These are phyloP conservation scores for Sula dactylatra DNA, from an alignment of 2,113 vertebrate genomes.

Conservation along the genomic window DNA sequence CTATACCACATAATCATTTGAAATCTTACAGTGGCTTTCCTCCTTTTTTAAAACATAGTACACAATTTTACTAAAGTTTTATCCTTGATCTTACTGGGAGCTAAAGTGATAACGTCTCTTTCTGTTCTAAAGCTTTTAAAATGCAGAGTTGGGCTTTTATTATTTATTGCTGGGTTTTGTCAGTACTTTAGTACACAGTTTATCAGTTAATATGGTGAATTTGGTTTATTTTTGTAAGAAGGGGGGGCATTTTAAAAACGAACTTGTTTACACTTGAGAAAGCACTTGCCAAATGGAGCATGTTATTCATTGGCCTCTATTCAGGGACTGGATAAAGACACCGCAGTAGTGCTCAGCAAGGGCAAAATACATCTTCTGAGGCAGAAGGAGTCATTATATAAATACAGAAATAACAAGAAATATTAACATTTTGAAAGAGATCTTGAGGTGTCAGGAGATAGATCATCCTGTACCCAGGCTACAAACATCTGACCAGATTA, in stretches of 20 bases:
- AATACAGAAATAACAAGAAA: neutral
- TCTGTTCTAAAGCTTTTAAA: neutral
- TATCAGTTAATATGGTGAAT: neutral
- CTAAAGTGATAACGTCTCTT: neutral
- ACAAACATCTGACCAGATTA: neutral
- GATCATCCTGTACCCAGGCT: neutral
- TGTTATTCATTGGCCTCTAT: slow-evolving; percentile 6
- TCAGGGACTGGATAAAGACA: neutral
- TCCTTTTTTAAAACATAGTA: neutral
- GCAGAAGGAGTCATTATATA: neutral
- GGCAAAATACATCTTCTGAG: neutral
- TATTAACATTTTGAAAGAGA: neutral
- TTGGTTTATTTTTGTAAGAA: slow-evolving; percentile 6
- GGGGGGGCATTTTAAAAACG: neutral
- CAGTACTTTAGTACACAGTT: neutral
- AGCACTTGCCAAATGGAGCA: slow-evolving; percentile 36
- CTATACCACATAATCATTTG: neutral
- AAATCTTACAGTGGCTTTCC: neutral
- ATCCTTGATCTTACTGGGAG: neutral
- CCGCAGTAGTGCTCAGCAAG: neutral
- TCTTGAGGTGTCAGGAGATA: neutral
- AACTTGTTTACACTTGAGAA: slow-evolving; percentile 24
- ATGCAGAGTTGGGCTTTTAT: neutral
- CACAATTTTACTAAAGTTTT: neutral
- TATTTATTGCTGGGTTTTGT: slow-evolving; percentile 6